Evolutionary conservation across 2,888 invertebrate genomes (phyloP), one percentile per base, ranked within the genome.

Genomic region (Agrenia bidenticulata): DNA sequence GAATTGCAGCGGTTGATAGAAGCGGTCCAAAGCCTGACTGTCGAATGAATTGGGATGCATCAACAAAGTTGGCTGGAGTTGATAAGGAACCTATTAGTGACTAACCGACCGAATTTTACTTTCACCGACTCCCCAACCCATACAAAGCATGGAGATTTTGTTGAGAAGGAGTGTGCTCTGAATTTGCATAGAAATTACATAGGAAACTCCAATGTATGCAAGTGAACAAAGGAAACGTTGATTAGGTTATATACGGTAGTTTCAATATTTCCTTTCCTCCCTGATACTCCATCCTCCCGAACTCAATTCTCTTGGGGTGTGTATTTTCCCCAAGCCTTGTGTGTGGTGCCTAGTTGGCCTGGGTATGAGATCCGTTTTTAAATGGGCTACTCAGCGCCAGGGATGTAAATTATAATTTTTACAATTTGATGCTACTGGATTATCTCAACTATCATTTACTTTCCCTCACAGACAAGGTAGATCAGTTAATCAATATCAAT

Each of bases 181-280:
- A 45, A 45, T 45, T 45, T 17, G 45, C 45, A 45, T 45, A 45
- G 45, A 45, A 45, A 45, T 45, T 45, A 45, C 45, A 45, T 32
- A 11, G 7, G 15, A 15, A 19, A 45, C 45, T 17, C 17, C 9
- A 45, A 45, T 45, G 45, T 45, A 19, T 45, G 45, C 17, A 15
- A 45, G n/a, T 5, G 45, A 45, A 45, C 45, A 45, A 45, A 45
- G 45, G 45, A 45, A 19, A 15, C 45, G n/a, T 45, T 45, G 45
- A 45, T 45, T 45, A 45, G 45, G 45, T 17, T 45, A 45, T 45
- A 19, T 45, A 32, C n/a, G n/a, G 45, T 15, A 45, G 45, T 45
- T 45, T 45, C 45, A 45, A 45, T 45, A 45, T 45, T 45, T 45
- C 45, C 45, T 9, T 45, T 45, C 5, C 19, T 17, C 45, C 45